Percentiles rank a stretch among this genome's conserved stretches.
phyloP scores from a whole-genome alignment of 2,888 invertebrate species.

The Idaea aversata region DNA sequence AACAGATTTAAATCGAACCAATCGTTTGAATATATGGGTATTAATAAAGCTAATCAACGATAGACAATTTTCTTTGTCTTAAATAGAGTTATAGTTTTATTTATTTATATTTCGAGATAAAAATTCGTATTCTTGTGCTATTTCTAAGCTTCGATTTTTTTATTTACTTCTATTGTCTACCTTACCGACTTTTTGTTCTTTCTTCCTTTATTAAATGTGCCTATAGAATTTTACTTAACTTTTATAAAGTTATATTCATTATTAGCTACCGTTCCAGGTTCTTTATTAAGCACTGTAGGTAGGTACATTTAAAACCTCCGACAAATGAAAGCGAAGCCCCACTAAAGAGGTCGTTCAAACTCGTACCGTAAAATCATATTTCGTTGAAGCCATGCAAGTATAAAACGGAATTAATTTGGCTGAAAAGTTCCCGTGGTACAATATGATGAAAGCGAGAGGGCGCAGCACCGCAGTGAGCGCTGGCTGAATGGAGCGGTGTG shows the following conservation, averaged over 20 bases:
- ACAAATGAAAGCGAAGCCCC: constrained; percentile 57
- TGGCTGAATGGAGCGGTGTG: constrained; percentile 68
- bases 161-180: no score
- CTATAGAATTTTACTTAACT: no score
- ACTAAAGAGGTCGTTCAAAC: constrained; percentile 54
- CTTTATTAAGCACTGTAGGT: background rate
- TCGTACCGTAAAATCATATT: constrained; percentile 68
- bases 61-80: no score
- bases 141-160: no score
- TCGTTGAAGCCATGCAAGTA: constrained; percentile 67
- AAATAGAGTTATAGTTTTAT: no score
- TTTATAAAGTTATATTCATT: background rate
- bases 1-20: no score
- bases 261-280: background rate
- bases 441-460: constrained; percentile 74
- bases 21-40: no score
- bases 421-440: constrained; percentile 69
- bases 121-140: no score
- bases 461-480: constrained; percentile 38
- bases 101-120: no score
- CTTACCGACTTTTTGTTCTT: no score
- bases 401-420: constrained; percentile 72
- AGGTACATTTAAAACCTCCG: constrained; percentile 30
- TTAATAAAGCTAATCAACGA: no score
- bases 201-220: no score